phyloP scores from a whole-genome alignment of 2,113 vertebrate genomes.

The Thamnophis sirtalis region DNA sequence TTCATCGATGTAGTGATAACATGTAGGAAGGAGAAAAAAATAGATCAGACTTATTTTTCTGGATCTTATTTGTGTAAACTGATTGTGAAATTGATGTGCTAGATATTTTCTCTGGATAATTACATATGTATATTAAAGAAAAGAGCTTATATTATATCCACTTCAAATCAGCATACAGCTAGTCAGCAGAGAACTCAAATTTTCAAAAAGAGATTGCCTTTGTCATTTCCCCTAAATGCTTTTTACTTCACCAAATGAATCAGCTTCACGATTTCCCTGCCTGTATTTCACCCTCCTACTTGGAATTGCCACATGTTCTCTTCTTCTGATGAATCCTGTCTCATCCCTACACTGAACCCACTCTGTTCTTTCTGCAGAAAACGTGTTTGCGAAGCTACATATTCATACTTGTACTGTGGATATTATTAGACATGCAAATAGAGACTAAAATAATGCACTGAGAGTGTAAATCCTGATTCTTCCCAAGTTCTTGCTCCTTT shows the following conservation, averaged over 20 bases:
- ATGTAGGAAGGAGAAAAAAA: neutral
- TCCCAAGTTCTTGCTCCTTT: neutral
- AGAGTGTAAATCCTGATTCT: neutral
- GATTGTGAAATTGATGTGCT: neutral
- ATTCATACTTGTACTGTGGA: neutral
- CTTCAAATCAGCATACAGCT: neutral
- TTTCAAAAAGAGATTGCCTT: neutral
- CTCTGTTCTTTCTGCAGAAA: neutral
- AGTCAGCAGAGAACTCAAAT: neutral
- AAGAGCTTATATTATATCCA: neutral
- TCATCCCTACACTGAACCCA: neutral
- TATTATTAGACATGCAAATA: slow-evolving; percentile 1
- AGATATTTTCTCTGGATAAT: neutral
- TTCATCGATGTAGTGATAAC: neutral
- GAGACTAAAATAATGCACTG: neutral
- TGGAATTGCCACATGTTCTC: neutral
- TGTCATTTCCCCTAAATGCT: neutral
- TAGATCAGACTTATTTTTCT: neutral
- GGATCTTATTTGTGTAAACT: neutral
- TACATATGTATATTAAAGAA: neutral
- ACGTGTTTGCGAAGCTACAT: accelerated
- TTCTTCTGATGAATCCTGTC: neutral
- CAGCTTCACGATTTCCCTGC: neutral
- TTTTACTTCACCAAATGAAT: neutral
- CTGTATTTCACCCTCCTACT: neutral